Evolutionary conservation across 2,888 invertebrate genomes (phyloP).

Genomic region (Tridacna gigas): DNA sequence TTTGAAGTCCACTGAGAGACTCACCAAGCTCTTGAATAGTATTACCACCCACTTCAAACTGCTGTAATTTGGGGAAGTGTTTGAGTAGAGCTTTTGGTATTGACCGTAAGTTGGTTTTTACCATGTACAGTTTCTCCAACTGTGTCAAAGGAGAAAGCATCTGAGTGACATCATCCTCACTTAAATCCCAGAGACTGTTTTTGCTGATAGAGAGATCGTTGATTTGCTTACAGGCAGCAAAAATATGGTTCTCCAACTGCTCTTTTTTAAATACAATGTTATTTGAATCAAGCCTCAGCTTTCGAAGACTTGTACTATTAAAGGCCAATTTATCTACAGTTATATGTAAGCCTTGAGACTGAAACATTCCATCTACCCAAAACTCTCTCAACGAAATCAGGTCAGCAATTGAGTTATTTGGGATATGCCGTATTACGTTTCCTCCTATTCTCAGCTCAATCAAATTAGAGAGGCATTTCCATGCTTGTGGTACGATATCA

Average conservation of each 20-base stretch:
- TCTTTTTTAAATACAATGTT: neutral
- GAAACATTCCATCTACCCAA: neutral
- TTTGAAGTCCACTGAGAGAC: neutral
- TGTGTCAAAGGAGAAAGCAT: conserved; percentile 19
- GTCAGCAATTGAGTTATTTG: neutral
- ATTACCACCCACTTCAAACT: conserved; percentile 23
- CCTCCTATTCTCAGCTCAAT: neutral
- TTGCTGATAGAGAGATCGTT: conserved; percentile 18
- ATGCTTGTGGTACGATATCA: neutral
- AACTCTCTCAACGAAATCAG: neutral
- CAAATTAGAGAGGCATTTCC: neutral
- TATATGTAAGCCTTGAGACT: neutral
- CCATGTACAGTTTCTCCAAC: conserved; percentile 13
- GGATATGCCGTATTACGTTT: conserved; percentile 1
- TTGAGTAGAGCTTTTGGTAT: conserved; percentile 18
- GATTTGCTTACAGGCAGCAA: conserved; percentile 11
- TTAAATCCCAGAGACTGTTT: conserved; percentile 13
- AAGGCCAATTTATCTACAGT: neutral
- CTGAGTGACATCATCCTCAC: neutral
- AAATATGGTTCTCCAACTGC: neutral
- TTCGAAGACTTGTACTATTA: conserved; percentile 7
- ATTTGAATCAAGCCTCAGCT: neutral
- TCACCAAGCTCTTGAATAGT: neutral
- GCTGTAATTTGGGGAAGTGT: conserved; percentile 2
- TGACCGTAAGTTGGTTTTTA: neutral